These are phyloP conservation scores for Nesometra sesokonis DNA, from an alignment of 35 echinoderm and acorn worm genomes.

Conservation along the genomic window DNA sequence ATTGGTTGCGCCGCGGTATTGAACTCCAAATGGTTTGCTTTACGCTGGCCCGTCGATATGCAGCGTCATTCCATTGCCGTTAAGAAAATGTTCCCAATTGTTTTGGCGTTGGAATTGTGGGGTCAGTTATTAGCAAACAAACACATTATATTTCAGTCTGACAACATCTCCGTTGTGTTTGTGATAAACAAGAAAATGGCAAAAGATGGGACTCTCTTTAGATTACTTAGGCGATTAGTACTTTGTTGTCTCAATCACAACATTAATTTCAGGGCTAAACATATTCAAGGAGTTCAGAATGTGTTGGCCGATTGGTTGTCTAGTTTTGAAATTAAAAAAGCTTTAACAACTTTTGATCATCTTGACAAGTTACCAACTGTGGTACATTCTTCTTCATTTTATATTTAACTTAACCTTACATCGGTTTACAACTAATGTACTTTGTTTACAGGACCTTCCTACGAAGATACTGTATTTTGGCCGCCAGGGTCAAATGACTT, in stretches of 20 bases:
- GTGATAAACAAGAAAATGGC: background rate
- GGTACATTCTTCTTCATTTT: too few species aligned
- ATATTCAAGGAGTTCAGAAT: background rate
- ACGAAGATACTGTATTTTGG: too few species aligned
- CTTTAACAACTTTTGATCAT: too few species aligned
- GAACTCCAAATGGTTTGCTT: background rate
- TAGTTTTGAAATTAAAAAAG: background rate
- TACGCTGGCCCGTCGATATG: background rate
- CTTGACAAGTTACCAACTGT: too few species aligned
- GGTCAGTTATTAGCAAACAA: background rate
- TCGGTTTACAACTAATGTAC: too few species aligned
- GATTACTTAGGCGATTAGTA: background rate
- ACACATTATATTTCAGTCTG: slow-evolving; percentile 8
- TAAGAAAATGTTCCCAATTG: background rate
- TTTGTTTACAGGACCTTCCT: too few species aligned
- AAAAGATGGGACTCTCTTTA: background rate
- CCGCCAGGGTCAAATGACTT: too few species aligned
- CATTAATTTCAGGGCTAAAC: background rate
- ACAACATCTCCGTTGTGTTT: slow-evolving; percentile 4
- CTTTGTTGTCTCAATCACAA: background rate
- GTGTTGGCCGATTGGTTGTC: background rate
- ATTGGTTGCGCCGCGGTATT: background rate
- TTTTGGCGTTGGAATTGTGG: background rate
- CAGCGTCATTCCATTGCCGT: background rate
- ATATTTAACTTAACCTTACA: too few species aligned